A percentile compares a stretch with the other conserved stretches of the same genome.
phyloP scores from a whole-genome alignment of 2,797 vertebrate species.

The Rallus crepitans region DNA sequence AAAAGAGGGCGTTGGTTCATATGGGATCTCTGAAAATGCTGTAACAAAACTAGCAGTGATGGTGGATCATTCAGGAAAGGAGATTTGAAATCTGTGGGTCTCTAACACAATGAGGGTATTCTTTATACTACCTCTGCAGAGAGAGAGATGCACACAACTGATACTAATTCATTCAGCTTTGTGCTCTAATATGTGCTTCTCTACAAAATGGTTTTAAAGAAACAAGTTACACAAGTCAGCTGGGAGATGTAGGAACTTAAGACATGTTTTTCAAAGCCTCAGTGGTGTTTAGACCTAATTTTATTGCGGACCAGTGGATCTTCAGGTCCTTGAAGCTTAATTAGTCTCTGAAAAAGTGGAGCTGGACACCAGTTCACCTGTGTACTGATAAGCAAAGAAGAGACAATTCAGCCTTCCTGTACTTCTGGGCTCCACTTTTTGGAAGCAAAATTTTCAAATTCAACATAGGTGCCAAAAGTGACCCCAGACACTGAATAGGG shows the following conservation, averaged over 20 bases:
- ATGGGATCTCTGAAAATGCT: background rate
- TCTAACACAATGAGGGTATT: background rate
- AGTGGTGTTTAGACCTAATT: background rate
- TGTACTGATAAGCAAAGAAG: background rate
- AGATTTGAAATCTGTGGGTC: background rate
- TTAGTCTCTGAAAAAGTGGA: background rate
- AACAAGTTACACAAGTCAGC: background rate
- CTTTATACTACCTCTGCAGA: background rate
- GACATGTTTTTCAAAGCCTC: background rate
- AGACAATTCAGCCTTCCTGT: background rate
- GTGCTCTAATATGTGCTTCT: background rate
- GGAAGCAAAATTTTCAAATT: background rate
- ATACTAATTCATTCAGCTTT: background rate
- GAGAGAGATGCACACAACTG: background rate
- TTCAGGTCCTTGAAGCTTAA: background rate
- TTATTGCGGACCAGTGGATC: background rate
- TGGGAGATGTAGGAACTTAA: background rate
- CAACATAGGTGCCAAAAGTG: background rate
- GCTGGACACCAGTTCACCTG: background rate
- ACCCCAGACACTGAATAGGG: background rate
- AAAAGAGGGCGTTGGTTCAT: background rate
- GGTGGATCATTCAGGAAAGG: background rate
- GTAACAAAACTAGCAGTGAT: background rate
- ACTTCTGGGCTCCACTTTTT: background rate
- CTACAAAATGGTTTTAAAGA: background rate